phyloP scores from a whole-genome alignment of 2,888 invertebrate species.

The Stenolophus ochropezus region DNA sequence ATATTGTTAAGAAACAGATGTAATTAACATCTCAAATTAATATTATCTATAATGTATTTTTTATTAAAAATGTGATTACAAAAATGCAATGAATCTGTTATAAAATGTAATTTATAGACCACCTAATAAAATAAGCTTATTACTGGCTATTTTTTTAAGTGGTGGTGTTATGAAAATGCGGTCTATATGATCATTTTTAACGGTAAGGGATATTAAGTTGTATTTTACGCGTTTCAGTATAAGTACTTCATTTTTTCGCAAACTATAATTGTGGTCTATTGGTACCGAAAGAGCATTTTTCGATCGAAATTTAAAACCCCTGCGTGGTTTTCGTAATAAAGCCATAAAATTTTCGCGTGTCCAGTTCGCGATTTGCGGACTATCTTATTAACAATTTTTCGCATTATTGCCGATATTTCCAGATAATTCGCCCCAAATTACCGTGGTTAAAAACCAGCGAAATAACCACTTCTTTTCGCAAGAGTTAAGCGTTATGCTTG shows the following conservation, averaged over 20 bases:
- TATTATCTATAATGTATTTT: too few relatives aligned
- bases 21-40: too few relatives aligned
- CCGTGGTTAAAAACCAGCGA: not conserved
- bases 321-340: constrained; percentile 45
- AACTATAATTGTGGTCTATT: not conserved
- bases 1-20: too few relatives aligned
- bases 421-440: constrained; percentile 33
- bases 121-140: too few relatives aligned
- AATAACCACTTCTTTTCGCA: not conserved
- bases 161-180: too few relatives aligned
- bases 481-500: not conserved
- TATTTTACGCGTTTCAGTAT: not conserved
- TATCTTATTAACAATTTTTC: constrained; percentile 39
- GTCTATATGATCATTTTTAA: too few relatives aligned
- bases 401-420: constrained; percentile 29
- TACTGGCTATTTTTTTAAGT: too few relatives aligned
- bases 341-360: constrained; percentile 53
- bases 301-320: not conserved
- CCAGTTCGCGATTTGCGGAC: constrained; percentile 26
- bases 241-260: not conserved
- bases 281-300: not conserved
- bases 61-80: too few relatives aligned
- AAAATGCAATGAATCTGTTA: too few relatives aligned
- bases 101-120: too few relatives aligned
- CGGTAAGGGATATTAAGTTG: not conserved